phyloP scores from a whole-genome alignment of 2,797 vertebrate genomes.

The Centroberyx gerrardi region DNA sequence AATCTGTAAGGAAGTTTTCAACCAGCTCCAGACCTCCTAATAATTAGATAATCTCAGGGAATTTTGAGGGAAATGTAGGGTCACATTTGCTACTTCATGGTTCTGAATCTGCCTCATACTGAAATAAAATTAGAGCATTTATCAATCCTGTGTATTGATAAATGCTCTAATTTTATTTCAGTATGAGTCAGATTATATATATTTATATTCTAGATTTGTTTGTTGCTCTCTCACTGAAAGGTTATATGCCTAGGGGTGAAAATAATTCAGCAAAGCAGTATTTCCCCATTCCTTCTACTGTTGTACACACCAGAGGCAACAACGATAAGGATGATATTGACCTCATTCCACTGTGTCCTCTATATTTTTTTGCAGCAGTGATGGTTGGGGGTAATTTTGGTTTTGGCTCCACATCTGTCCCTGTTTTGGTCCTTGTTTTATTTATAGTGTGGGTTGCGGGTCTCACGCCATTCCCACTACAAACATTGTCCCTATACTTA shows the following conservation, averaged over 20 bases:
- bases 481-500: neutral
- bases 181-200: too few species aligned
- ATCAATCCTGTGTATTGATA: too few species aligned
- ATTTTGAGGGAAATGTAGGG: too few species aligned
- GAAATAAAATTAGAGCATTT: too few species aligned
- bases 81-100: too few species aligned
- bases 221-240: too few species aligned
- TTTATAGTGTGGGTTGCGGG: neutral
- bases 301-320: neutral
- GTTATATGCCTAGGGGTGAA: neutral
- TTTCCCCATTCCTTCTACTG: neutral
- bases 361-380: neutral
- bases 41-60: too few species aligned
- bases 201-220: too few species aligned
- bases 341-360: neutral
- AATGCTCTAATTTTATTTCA: too few species aligned
- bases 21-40: too few species aligned
- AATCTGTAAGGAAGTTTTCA: too few species aligned
- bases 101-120: too few species aligned
- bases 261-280: neutral
- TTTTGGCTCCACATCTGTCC: neutral
- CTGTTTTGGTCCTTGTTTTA: neutral
- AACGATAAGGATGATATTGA: neutral
- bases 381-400: neutral
- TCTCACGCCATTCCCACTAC: neutral